phyloP scores from a whole-genome alignment of 1,140 invertebrate genomes.

The Druon quercuslanigerum region DNA sequence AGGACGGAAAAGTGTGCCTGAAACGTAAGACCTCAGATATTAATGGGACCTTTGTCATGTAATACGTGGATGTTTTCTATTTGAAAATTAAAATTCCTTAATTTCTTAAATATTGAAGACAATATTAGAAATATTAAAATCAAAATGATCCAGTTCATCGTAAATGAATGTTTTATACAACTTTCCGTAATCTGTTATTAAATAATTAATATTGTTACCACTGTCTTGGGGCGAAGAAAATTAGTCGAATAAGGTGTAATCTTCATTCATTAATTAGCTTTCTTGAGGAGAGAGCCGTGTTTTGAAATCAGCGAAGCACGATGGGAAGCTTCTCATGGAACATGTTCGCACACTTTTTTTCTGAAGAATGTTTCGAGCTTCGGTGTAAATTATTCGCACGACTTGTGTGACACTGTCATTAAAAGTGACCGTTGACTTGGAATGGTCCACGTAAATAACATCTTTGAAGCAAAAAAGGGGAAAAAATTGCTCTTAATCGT shows the following conservation, averaged over 20 bases:
- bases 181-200: not conserved
- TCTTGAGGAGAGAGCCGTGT: conserved; percentile 5
- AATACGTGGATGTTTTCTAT: too few relatives aligned
- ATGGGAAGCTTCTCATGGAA: conserved; percentile 14
- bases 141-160: too few relatives aligned
- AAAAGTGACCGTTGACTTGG: not conserved
- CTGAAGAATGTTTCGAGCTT: not conserved
- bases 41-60: too few relatives aligned
- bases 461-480: too few relatives aligned
- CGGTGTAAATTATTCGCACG: not conserved
- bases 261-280: conserved; percentile 17
- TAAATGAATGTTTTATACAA: too few relatives aligned
- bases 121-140: too few relatives aligned
- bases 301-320: conserved; percentile 22
- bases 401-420: not conserved
- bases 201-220: conserved; percentile 16
- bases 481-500: not conserved
- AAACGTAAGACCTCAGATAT: too few relatives aligned
- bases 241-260: conserved; percentile 21
- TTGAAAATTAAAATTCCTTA: too few relatives aligned
- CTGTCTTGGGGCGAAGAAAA: conserved; percentile 3
- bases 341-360: not conserved
- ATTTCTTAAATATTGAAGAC: too few relatives aligned
- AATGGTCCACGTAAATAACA: not conserved
- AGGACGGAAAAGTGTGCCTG: too few relatives aligned